Evolutionary conservation across 2,797 vertebrate species (phyloP).

Genomic region (Alosa sapidissima): DNA sequence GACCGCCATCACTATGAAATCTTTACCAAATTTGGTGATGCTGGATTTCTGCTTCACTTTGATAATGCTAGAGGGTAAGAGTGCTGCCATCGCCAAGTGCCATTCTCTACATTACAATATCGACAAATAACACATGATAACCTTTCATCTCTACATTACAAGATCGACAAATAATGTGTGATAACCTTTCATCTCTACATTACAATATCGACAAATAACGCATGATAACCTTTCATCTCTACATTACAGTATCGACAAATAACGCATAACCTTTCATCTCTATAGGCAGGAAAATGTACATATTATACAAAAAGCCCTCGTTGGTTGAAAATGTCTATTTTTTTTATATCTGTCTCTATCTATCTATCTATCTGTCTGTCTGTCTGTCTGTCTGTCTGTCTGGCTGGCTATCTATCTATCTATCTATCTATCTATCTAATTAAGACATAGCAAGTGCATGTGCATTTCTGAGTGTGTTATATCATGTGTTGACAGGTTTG

Average conservation of each 20-base stretch:
- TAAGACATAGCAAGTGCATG: background rate
- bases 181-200: background rate
- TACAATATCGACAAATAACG: background rate
- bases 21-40: constrained; percentile 93
- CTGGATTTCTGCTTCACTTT: constrained; percentile 90
- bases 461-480: background rate
- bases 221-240: too few relatives aligned
- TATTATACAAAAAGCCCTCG: too few relatives aligned
- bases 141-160: background rate
- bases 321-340: background rate
- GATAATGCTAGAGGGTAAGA: constrained; percentile 95
- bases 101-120: background rate
- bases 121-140: background rate
- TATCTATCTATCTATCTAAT: background rate
- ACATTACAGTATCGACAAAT: background rate
- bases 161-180: background rate
- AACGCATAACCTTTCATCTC: too few relatives aligned
- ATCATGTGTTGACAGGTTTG: constrained; percentile 77
- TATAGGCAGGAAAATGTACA: too few relatives aligned
- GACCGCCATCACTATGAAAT: constrained; percentile 96
- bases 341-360: too few relatives aligned
- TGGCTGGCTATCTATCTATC: background rate
- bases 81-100: background rate
- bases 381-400: background rate
- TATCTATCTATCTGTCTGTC: background rate